Evolutionary conservation across 2,888 invertebrate genomes (phyloP).

Genomic region (Latheticus oryzae): DNA sequence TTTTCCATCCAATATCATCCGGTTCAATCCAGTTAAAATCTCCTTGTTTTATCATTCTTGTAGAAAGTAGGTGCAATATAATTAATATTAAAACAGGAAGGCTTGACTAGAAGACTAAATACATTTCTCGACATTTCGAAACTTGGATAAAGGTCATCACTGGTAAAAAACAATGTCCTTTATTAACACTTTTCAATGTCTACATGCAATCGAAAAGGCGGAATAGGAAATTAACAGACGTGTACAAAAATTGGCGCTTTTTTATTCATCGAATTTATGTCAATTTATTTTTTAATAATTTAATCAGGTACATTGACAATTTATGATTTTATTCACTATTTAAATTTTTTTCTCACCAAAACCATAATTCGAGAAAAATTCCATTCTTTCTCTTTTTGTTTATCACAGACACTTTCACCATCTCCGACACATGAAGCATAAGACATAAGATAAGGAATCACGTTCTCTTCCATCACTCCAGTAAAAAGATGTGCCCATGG

Average conservation of each 20-base stretch:
- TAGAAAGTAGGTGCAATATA: slow-evolving; percentile 1
- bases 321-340: slow-evolving; percentile 3
- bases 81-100: slow-evolving; percentile 1
- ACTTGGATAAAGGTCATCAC: slow-evolving; percentile 1
- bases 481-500: slow-evolving; percentile 85
- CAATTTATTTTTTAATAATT: slow-evolving; percentile 1
- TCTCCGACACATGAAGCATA: slow-evolving; percentile 80
- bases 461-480: slow-evolving; percentile 82
- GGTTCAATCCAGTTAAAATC: too few relatives aligned
- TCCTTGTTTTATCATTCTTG: too few relatives aligned
- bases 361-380: slow-evolving; percentile 4
- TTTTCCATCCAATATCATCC: too few relatives aligned
- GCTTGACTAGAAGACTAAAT: slow-evolving; percentile 3
- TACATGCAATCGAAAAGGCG: slow-evolving; percentile 2
- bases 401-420: slow-evolving; percentile 60
- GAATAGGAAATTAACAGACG: too few relatives aligned
- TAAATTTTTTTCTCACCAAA: slow-evolving; percentile 3
- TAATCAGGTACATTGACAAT: too few relatives aligned
- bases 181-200: not conserved
- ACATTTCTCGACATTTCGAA: slow-evolving; percentile 4
- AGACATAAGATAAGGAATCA: slow-evolving; percentile 80
- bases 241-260: not conserved
- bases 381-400: slow-evolving; percentile 8
- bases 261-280: not conserved
- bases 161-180: slow-evolving; percentile 8